Base-by-base conservation (phyloP, 2,888 invertebrate genomes). In the Xanthorhoe spadicearia region DNA sequence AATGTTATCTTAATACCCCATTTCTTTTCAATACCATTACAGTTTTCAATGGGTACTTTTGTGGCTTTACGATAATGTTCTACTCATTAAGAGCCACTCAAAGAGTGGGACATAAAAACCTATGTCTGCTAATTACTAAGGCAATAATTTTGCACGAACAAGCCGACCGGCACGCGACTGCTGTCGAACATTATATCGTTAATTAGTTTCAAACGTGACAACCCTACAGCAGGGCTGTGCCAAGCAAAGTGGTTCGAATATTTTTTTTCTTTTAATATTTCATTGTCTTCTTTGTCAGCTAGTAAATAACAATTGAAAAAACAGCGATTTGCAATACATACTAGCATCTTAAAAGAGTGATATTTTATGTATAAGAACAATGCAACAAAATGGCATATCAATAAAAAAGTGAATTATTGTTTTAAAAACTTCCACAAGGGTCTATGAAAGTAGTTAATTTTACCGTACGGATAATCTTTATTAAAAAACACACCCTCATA, bases 71-170 rank as follows among this genome's bases (percentile, higher is more conserved):
- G 68, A 69, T 64, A 64, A 61, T 61, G 61, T 68, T 57, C 18
- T 49, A 17, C 64, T 73, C 69, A 70, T 81, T 80, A 74, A 80
- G 73, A 68, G 75, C 67, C 75, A 77, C 76, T 77, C 72, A 73
- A 77, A 73, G 64, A 66, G 72, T 78, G 77, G 73, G 70, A 73
- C 78, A 77, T 82, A 81, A 79, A 82, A 72, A 78, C 74, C 75
- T 73, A 74, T 78, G 81, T 83, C 76, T 76, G 67, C 70, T 78
- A 80, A 82, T 83, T 81, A 82, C 74, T 73, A 70, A 66, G 67
- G 72, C 72, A 71, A 73, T 76, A 76, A 76, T 71, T 76, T 70
- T 70, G 67, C 66, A 66, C 50, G 72, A 72, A 68, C 66, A 60
- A 69, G 68, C 71, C 65, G 56, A 69, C 57, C 52, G 71, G 63